phyloP scores from a whole-genome alignment of 2,888 invertebrate species.

The Platynereis dumerilii region DNA sequence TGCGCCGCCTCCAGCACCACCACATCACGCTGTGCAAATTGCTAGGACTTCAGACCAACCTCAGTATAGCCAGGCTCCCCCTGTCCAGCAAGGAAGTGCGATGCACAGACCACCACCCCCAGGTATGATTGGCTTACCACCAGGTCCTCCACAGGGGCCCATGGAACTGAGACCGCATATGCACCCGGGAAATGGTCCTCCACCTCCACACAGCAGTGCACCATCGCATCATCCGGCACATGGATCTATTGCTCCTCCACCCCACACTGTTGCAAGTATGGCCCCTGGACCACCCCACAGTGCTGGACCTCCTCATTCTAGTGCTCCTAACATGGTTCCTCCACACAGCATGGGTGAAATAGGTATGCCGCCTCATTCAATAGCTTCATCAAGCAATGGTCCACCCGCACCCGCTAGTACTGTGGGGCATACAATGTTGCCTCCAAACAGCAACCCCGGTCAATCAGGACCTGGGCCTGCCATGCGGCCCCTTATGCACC shows the following conservation, averaged over 20 bases:
- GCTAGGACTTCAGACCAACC: too few species aligned
- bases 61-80: neutral
- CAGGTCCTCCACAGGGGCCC: conserved; percentile 6
- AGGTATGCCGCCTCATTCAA: too few species aligned
- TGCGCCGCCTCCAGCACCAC: too few species aligned
- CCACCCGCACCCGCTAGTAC: too few species aligned
- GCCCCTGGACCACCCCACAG: conserved; percentile 3
- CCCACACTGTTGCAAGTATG: neutral
- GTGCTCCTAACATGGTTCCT: too few species aligned
- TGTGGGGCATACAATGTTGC: too few species aligned
- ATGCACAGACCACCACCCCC: conserved; percentile 6
- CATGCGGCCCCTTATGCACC: too few species aligned
- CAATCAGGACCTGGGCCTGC: too few species aligned
- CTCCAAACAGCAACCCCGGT: too few species aligned
- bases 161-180: neutral
- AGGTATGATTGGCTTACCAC: neutral
- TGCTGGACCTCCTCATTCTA: neutral
- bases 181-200: neutral
- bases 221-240: neutral
- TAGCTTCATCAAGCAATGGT: too few species aligned
- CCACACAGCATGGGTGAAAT: too few species aligned
- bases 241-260: neutral
- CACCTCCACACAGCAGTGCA: neutral
- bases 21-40: too few species aligned
- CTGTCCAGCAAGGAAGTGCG: neutral